Percentiles rank a stretch among this genome's conserved stretches.
These are phyloP conservation scores for Ephialtes manifestator DNA, from an alignment of 2,888 invertebrate species.

Conservation along the genomic window DNA sequence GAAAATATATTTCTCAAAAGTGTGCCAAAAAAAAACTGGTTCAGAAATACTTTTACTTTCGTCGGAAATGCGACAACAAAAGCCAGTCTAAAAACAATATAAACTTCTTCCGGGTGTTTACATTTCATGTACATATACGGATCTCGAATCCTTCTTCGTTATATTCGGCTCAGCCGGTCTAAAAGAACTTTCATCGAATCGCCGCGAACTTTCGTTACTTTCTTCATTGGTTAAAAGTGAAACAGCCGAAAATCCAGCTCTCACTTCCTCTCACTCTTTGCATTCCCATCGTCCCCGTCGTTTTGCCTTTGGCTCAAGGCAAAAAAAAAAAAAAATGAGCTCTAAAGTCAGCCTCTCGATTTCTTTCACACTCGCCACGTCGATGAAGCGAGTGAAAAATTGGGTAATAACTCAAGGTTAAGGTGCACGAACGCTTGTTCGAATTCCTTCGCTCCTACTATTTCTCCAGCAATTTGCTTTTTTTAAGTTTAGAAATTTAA, in stretches of 20 bases:
- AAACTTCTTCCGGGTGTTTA: slow-evolving; percentile 25
- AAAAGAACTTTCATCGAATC: slow-evolving; percentile 80
- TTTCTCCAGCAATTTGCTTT: background rate
- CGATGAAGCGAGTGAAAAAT: slow-evolving; percentile 28
- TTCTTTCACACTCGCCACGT: slow-evolving; percentile 23
- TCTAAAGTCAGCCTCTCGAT: slow-evolving; percentile 32
- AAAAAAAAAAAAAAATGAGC: slow-evolving; percentile 32
- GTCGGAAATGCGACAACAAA: slow-evolving; percentile 70
- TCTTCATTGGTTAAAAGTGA: slow-evolving; percentile 82
- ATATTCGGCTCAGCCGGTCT: slow-evolving; percentile 42
- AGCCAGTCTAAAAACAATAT: slow-evolving; percentile 49
- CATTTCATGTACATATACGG: slow-evolving; percentile 43
- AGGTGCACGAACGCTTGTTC: slow-evolving; percentile 45
- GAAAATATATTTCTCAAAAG: background rate
- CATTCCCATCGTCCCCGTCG: background rate
- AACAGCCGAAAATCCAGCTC: slow-evolving; percentile 74
- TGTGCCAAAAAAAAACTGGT: background rate
- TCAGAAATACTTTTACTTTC: slow-evolving; percentile 78
- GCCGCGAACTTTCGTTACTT: slow-evolving; percentile 81
- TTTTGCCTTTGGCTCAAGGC: slow-evolving; percentile 1
- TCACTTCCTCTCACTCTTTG: slow-evolving; percentile 65
- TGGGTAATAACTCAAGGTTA: slow-evolving; percentile 57
- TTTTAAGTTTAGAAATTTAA: slow-evolving; percentile 17
- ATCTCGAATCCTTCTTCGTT: background rate
- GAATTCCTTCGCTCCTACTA: slow-evolving; percentile 16